phyloP scores from a whole-genome alignment of 2,113 vertebrate genomes.

The Azemiops feae region DNA sequence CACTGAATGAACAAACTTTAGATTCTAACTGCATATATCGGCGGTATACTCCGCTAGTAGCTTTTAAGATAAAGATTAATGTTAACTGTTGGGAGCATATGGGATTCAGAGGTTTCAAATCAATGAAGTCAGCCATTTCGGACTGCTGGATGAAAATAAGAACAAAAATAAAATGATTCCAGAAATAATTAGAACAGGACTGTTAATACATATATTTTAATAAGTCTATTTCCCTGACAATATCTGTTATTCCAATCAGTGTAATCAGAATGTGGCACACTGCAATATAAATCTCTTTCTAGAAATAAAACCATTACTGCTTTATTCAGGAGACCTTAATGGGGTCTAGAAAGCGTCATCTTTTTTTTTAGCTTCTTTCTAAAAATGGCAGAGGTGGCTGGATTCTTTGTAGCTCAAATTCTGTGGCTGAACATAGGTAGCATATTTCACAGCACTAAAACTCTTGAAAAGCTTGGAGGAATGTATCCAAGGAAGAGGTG shows the following conservation, averaged over 20 bases:
- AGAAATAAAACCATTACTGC: not conserved
- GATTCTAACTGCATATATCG: constrained; percentile 50
- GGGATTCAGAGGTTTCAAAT: constrained; percentile 48
- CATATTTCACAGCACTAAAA: not conserved
- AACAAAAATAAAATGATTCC: constrained; percentile 27
- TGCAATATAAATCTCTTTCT: not conserved
- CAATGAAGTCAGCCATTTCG: constrained; percentile 47
- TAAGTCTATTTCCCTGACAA: not conserved
- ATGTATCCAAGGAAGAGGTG: not conserved
- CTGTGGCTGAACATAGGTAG: not conserved
- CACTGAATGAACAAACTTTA: constrained; percentile 17
- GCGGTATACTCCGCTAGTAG: constrained; percentile 12
- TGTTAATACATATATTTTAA: not conserved
- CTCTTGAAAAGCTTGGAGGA: not conserved
- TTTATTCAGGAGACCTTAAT: not conserved
- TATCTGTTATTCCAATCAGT: not conserved
- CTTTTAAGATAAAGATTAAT: constrained; percentile 54
- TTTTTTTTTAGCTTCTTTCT: not conserved
- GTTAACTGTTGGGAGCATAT: constrained; percentile 15
- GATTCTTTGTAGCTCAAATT: not conserved
- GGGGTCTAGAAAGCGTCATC: not conserved
- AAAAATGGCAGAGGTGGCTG: not conserved
- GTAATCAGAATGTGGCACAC: not conserved
- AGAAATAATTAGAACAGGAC: constrained; percentile 18
- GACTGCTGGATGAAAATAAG: constrained; percentile 33